These are phyloP conservation scores for Dendrophyllia cribrosa DNA, from an alignment of 64 coral and sea anemone genomes.

Conservation along the genomic window DNA sequence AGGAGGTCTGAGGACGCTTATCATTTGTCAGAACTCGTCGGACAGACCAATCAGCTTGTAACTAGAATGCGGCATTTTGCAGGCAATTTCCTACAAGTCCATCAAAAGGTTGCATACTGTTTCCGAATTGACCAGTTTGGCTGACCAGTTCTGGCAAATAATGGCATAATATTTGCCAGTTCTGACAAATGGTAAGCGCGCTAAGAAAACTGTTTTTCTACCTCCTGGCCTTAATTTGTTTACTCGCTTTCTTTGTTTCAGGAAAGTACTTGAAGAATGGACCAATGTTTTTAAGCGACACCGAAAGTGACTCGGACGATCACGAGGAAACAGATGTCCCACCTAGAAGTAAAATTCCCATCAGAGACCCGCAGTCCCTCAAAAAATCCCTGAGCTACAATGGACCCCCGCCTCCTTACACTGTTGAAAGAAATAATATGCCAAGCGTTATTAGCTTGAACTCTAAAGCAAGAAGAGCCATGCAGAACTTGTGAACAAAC, in stretches of 20 bases:
- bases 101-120: no score
- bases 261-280: conserved; percentile 87
- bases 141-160: no score
- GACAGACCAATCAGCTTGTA: no score
- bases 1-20: no score
- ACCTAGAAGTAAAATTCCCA: conserved; percentile 41
- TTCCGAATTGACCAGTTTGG: no score
- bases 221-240: neutral
- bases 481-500: conserved; percentile 89
- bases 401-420: conserved; percentile 52
- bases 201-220: no score
- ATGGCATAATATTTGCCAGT: no score
- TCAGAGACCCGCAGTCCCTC: conserved; percentile 9
- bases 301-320: conserved; percentile 91
- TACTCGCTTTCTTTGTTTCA: conserved; percentile 10
- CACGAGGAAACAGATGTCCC: conserved; percentile 56
- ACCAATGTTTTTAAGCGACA: conserved; percentile 95
- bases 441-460: conserved; percentile 48
- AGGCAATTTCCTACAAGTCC: no score
- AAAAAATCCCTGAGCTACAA: conserved; percentile 41
- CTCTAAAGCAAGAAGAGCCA: conserved; percentile 74
- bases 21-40: no score
- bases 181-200: no score
- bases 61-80: no score
- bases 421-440: conserved; percentile 33